Base-by-base conservation (phyloP, 2,888 invertebrate genomes). In the Polydrusus cervinus region DNA sequence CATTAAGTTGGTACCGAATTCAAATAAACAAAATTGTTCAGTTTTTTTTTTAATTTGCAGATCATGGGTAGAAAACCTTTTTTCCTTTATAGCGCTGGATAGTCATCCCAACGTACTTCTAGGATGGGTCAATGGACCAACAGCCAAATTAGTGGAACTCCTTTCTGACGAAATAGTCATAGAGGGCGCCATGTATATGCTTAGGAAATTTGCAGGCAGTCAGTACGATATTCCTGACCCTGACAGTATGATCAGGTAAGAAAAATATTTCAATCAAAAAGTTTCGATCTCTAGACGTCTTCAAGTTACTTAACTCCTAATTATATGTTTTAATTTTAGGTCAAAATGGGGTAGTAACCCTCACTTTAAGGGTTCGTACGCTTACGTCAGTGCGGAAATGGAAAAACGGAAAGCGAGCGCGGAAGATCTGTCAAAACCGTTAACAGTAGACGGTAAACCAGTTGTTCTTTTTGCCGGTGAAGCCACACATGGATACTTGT, bases 281-380 rank as follows among this genome's bases (percentile, higher is more conserved):
- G 8, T 34, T 34, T 34, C 34, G 34, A 34, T 34, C 34, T 34
- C 10, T 10, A 34, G 34, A 34, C 10, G 7, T 34, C 34, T 7
- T 25, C 25, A 25, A 25, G 25, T 25, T 8, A 34, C 34, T 25
- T 25, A 25, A 25, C 25, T 10, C 34, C 1, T 8, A 34, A 6
- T 34, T 34, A 8, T 34, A 9, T 34, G 3, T 7, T 10, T 34
- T 34, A 34, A 34, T 79, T 66, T 3, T 38, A 77, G 77, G 10
- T 92, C 95, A 0, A 88, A 87, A 1, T 95, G 95, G 96, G 89
- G 89, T 77, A 89, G 89, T 0, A 92, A 95, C 86, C 90, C 91
- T 0, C 90, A 89, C 85, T 92, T 93, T 6, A 89, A 90, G 57
- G 95, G 96, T 1, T 92, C 93, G 0, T 96, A 95, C 84, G 89